Evolutionary conservation across 2,888 invertebrate species (phyloP).

Genomic region (Tetranychus piercei): DNA sequence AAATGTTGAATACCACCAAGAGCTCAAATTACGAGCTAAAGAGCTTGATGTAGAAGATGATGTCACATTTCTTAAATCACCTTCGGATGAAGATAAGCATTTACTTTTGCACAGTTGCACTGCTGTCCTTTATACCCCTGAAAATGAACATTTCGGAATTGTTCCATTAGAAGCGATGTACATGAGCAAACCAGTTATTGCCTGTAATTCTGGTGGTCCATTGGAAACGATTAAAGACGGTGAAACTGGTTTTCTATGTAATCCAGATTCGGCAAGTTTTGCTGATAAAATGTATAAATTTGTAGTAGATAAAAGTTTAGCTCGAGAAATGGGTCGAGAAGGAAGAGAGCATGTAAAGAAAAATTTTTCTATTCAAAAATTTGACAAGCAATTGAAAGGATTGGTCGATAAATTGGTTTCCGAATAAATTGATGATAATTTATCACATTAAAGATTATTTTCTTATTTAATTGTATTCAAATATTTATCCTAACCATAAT

Average conservation of each 20-base stretch:
- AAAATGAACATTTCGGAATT: slow-evolving; percentile 95
- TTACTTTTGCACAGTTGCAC: slow-evolving; percentile 54
- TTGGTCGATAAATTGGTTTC: not conserved
- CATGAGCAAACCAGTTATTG: slow-evolving; percentile 74
- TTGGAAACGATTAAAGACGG: slow-evolving; percentile 66
- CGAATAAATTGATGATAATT: not conserved
- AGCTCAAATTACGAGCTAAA: slow-evolving; percentile 48
- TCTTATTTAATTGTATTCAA: too few relatives aligned
- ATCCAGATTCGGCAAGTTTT: slow-evolving; percentile 49
- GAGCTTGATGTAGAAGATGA: slow-evolving; percentile 48
- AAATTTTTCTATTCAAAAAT: slow-evolving; percentile 24
- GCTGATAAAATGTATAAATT: slow-evolving; percentile 54
- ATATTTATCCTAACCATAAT: too few relatives aligned
- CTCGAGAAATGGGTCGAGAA: slow-evolving; percentile 45
- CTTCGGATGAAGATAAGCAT: slow-evolving; percentile 63
- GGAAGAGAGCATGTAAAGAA: slow-evolving; percentile 24
- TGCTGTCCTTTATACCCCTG: slow-evolving; percentile 80
- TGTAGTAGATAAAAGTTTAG: slow-evolving; percentile 43
- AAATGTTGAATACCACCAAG: slow-evolving; percentile 64
- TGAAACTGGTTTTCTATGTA: slow-evolving; percentile 60
- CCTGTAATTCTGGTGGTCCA: slow-evolving; percentile 86
- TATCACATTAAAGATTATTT: too few relatives aligned
- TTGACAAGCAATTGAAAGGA: slow-evolving; percentile 12
- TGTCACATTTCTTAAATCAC: slow-evolving; percentile 67
- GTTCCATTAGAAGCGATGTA: slow-evolving; percentile 98